These are phyloP conservation scores for Danio choprae DNA, from an alignment of 2,797 vertebrate genomes.

Conservation along the genomic window DNA sequence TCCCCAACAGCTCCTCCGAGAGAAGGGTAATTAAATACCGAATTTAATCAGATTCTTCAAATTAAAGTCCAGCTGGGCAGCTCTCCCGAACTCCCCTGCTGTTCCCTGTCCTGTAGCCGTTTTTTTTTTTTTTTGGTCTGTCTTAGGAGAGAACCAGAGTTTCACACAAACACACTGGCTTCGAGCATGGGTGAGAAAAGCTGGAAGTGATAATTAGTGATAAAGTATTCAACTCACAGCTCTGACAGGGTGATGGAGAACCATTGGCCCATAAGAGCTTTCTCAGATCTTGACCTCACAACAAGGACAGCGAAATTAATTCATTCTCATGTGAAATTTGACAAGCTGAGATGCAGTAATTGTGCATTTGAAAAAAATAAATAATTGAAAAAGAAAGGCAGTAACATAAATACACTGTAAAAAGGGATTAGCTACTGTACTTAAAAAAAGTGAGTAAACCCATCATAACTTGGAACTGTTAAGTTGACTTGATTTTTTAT, in stretches of 20 bases:
- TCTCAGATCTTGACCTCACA: constrained; percentile 74
- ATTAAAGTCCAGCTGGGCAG: constrained; percentile 87
- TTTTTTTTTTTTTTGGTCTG: constrained; percentile 53
- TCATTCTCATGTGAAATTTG: neutral
- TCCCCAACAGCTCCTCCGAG: constrained; percentile 83
- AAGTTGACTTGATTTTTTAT: too few relatives aligned
- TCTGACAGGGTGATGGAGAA: constrained; percentile 78
- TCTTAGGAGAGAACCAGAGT: constrained; percentile 72
- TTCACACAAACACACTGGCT: constrained; percentile 72
- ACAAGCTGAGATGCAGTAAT: neutral
- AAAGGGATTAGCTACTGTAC: too few relatives aligned
- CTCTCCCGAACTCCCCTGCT: constrained; percentile 77
- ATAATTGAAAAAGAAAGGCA: too few relatives aligned
- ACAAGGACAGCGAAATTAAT: constrained; percentile 60
- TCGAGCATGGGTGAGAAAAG: constrained; percentile 68
- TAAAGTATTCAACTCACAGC: constrained; percentile 81
- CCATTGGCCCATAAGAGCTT: constrained; percentile 68
- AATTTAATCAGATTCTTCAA: constrained; percentile 88
- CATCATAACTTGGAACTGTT: too few relatives aligned
- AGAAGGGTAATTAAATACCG: constrained; percentile 85
- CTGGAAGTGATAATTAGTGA: constrained; percentile 80
- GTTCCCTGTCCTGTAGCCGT: constrained; percentile 74
- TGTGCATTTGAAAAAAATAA: constrained; percentile 2
- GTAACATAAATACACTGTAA: too few relatives aligned
- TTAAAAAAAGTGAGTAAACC: too few relatives aligned